Base-by-base conservation (phyloP, 2,797 vertebrate species). In the Myiotriccus ornatus region DNA sequence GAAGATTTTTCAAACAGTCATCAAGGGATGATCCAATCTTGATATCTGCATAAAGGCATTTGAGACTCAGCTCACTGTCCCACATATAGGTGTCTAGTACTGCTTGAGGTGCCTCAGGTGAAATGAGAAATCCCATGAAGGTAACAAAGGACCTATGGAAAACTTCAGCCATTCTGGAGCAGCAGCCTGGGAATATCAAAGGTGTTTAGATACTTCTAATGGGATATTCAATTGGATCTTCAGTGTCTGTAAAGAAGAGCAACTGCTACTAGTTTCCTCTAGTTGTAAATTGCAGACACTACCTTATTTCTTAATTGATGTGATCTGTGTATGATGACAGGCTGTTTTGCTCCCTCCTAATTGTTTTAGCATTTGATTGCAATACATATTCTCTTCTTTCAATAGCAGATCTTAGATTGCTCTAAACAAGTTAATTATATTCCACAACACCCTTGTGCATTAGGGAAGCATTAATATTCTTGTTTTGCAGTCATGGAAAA, bases 381-480 rank as follows among this genome's bases (percentile, higher is more conserved):
- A 96, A 95, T 95, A 85, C 57, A 57, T 87, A 89, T 37, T 67
- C 41, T 92, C 70, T 94, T 87, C 80, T 79, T 90, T 83, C 78
- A 82, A 46, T 28, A 79, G 83, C 74, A 79, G 73, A 93, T 82
- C 90, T 87, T 76, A 78, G 87, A 96, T 92, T 71, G 77, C 80
- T 95, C 74, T 95, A 95, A 94, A 94, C 63, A 92, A 93, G 80
- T 82, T 93, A 95, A 96, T 97, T 93, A 87, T 49, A 85, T 93
- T 96, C 95, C 92, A 91, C 87, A 90, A 79, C 84, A 91, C 76
- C 70, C 47, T 63, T 87, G 79, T 77, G 84, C 67, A 91, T 91
- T 84, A 89, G 56, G 41, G 56, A 84, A 86, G 44, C 56, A 91
- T 92, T 96, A 95, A 91, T 89, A 86, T 84, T 92, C 75, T 70